Percentiles rank a stretch among this genome's conserved stretches.
These are phyloP conservation scores for Heterodera filipjevi DNA, from an alignment of 2,888 invertebrate species.

Conservation along the genomic window DNA sequence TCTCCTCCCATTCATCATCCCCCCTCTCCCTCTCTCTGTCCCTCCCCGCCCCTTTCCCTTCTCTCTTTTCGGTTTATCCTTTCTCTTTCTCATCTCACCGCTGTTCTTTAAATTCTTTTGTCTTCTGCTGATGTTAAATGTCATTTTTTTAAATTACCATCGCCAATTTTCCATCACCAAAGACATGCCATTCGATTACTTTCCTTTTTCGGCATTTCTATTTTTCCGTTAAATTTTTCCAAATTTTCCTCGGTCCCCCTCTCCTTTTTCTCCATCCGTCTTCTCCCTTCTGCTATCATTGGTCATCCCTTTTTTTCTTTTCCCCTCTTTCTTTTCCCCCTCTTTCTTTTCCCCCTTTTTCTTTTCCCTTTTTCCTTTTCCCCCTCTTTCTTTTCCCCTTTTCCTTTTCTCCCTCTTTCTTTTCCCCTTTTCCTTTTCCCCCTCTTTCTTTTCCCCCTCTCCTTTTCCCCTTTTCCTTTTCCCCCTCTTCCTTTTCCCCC, in stretches of 20 bases:
- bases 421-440: too few species aligned
- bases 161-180: too few species aligned
- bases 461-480: not conserved
- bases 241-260: not conserved
- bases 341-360: not conserved
- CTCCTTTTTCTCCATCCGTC: not conserved
- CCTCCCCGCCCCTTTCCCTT: not conserved
- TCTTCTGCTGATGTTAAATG: slow-evolving; percentile 1
- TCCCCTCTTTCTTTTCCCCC: not conserved
- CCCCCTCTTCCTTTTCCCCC: not conserved
- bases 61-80: not conserved
- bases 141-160: not conserved
- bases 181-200: too few species aligned
- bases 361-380: too few species aligned
- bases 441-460: not conserved
- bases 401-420: not conserved
- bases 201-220: too few species aligned
- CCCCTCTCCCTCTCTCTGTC: not conserved
- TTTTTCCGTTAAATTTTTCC: not conserved
- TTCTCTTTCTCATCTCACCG: slow-evolving; percentile 12
- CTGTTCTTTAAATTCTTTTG: not conserved
- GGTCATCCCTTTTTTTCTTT: not conserved
- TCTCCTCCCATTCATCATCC: slow-evolving; percentile 1
- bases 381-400: not conserved
- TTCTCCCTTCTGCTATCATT: not conserved